These are phyloP conservation scores for Neocrepidodera transversa DNA, from an alignment of 2,888 invertebrate genomes.

Conservation along the genomic window DNA sequence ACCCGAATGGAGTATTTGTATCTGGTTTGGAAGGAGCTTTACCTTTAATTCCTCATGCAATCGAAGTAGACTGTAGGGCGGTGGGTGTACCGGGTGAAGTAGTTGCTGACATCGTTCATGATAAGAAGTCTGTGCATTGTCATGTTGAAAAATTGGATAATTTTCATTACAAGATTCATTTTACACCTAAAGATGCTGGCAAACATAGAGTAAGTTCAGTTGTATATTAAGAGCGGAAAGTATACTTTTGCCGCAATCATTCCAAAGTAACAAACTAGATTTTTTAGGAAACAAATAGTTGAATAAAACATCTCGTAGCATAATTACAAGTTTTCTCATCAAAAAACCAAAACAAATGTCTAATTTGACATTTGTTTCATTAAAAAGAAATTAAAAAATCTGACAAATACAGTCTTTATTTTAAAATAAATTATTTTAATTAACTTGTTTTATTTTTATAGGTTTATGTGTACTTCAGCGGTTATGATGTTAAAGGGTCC, in stretches of 20 bases:
- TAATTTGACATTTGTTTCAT: too few relatives aligned
- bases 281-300: too few relatives aligned
- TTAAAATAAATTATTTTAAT: too few relatives aligned
- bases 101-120: slow-evolving; percentile 88
- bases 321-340: too few relatives aligned
- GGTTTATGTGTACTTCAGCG: slow-evolving; percentile 94
- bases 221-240: too few relatives aligned
- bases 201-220: slow-evolving; percentile 73
- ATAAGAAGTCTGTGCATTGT: slow-evolving; percentile 83
- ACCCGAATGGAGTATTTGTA: slow-evolving; percentile 88
- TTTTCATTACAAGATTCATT: slow-evolving; percentile 72
- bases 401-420: too few relatives aligned
- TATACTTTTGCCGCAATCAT: too few relatives aligned
- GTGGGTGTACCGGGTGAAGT: slow-evolving; percentile 88
- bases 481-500: slow-evolving; percentile 82
- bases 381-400: too few relatives aligned
- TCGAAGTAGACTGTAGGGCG: slow-evolving; percentile 73
- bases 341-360: too few relatives aligned
- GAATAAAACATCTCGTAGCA: too few relatives aligned
- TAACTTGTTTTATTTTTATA: slow-evolving; percentile 57
- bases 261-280: too few relatives aligned
- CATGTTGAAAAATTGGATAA: slow-evolving; percentile 83
- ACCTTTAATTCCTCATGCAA: slow-evolving; percentile 87
- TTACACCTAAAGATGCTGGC: slow-evolving; percentile 79
- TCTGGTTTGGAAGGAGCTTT: slow-evolving; percentile 83